Base-by-base conservation (phyloP, 1,140 invertebrate species). In the Drosophila takahashii region DNA sequence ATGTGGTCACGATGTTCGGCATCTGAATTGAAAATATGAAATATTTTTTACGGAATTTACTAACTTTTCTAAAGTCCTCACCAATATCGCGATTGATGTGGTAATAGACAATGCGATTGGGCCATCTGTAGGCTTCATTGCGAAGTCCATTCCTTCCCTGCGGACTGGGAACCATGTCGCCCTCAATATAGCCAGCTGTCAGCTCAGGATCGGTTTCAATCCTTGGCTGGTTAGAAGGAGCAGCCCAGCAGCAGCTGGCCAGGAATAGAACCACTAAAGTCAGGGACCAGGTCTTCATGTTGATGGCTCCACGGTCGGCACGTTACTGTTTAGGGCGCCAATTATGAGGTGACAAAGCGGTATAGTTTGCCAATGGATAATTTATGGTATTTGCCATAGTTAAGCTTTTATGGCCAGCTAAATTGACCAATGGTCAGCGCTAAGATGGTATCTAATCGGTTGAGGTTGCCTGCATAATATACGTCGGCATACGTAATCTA, bases 81-180 rank as follows among this genome's bases (percentile, higher is more conserved):
- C 84, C 84, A 27, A 89, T 89, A n/a, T 77, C 22, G 1, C n/a
- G 45, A 26, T 94, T 92, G 16, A 96, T 95, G 29, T 93, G 92
- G 72, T 95, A 95, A 16, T 95, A 93, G 1, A 96, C 93, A 54
- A 94, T 93, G 29, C 94, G 94, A 56, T 93, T 91, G 0, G 94
- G 93, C 95, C 95, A 96, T 36, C 94, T 92, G 50, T 93, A 93
- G 3, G 92, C 92, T 13, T 92, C 93, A 58, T 95, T 93, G 13
- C 93, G 80, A 0, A 95, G 72, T 2, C 94, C 95, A 76, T 95
- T 95, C n/a, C 77, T 66, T 3, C 36, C 53, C 22, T 16, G 22
- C 0, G 57, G 10, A 32, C 52, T 57, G 2, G 77, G 42, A 2
- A 89, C 36, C 51, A 91, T 91, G 11, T 91, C 90, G 1, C 90